Evolutionary conservation across 2,113 vertebrate species (phyloP), one percentile per base, ranked within the genome.

Genomic region (Orthonyx spaldingii): DNA sequence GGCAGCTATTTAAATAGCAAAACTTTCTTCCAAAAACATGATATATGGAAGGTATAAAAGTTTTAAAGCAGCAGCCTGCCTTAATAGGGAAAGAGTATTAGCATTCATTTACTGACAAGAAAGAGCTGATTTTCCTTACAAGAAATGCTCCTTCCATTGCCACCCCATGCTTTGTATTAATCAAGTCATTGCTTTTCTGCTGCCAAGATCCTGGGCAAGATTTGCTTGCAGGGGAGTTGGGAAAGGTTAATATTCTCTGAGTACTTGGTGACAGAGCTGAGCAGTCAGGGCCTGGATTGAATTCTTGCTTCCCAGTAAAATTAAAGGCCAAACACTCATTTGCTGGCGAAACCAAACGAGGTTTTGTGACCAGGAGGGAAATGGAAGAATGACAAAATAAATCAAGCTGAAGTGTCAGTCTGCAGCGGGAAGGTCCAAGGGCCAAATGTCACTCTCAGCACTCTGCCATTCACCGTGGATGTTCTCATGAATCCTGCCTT

Each of bases 1-100:
- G 97, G 92, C 95, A 97, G 93, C 87, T 96, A 94, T 94, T 97
- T 98, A 96, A 97, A 95, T 94, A 97, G 94, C 94, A 97, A 97
- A 97, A 96, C 83, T 97, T 97, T 97, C 86, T 94, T 96, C 87
- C 94, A 95, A 92, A 98, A 96, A 89, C 89, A 78, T 97, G 94
- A 97, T 97, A 78, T 96, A 97, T 95, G 57, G 84, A 82, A 79
- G 82, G 83, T 86, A 97, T 96, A 93, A 97, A 97, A 95, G 83
- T 97, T 97, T 96, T 93, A 96, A 96, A 97, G 95, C 81, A 49
- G 56, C 46, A 94, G 77, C 61, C 84, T 91, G 65, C 17, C 84
- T 97, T 97, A 96, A 97, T 93, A 94, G 61, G 92, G 42, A 92
- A 94, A 84, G 57, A 57, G 47, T 95, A 76, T 97, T 94, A 96